phyloP scores from a whole-genome alignment of 1,140 invertebrate genomes.

The Apis cerana region DNA sequence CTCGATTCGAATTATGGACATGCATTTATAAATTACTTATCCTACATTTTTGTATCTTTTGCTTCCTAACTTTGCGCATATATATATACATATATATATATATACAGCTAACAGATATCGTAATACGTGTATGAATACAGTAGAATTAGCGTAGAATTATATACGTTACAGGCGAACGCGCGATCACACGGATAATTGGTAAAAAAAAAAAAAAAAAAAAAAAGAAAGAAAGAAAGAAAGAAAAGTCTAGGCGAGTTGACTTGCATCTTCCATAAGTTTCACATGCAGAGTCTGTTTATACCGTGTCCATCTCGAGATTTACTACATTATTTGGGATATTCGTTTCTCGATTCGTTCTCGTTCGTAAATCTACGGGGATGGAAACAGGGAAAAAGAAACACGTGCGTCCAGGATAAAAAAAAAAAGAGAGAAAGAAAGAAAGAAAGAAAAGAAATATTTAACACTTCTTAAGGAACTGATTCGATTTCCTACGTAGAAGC shows the following conservation, averaged over 20 bases:
- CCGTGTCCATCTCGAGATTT: constrained; percentile 11
- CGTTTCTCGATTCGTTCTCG: neutral
- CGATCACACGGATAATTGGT: constrained; percentile 10
- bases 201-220: too few relatives aligned
- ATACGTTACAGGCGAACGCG: constrained; percentile 21
- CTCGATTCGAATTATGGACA: too few relatives aligned
- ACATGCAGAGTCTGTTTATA: constrained; percentile 69
- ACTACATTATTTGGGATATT: neutral
- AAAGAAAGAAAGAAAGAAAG: too few relatives aligned
- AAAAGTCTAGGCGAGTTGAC: neutral
- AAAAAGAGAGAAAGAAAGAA: neutral
- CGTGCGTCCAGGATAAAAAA: neutral
- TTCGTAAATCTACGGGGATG: neutral
- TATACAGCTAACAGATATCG: constrained; percentile 45
- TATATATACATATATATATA: constrained; percentile 24
- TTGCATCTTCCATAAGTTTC: neutral
- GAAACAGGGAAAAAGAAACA: neutral
- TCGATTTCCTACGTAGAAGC: constrained; percentile 78
- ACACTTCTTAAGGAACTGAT: constrained; percentile 46
- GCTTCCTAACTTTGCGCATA: constrained; percentile 54
- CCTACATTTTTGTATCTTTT: neutral
- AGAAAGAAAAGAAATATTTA: neutral
- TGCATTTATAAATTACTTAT: too few relatives aligned
- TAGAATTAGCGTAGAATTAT: constrained; percentile 37
- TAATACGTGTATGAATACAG: neutral